Evolutionary conservation across 2,888 invertebrate genomes (phyloP).

Genomic region (Cloeon dipterum): DNA sequence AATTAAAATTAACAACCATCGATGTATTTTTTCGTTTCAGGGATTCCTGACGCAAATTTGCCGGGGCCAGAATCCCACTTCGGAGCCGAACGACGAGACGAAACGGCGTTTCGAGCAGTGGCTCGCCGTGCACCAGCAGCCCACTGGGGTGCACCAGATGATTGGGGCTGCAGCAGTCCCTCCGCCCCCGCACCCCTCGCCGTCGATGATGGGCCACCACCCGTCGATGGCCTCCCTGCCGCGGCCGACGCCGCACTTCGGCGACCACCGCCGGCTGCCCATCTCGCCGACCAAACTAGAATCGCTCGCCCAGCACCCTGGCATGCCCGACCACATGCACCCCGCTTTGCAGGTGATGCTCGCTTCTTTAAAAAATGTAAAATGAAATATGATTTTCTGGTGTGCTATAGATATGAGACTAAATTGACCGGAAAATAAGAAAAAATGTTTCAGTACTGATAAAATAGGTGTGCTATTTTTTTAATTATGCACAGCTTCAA

Average conservation of each 20-base stretch:
- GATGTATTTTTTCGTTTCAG: too few relatives aligned
- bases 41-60: constrained; percentile 57
- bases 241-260: constrained; percentile 36
- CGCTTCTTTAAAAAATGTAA: too few relatives aligned
- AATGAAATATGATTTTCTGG: too few relatives aligned
- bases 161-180: constrained; percentile 7
- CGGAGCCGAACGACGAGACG: constrained; percentile 58
- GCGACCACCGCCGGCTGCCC: constrained; percentile 1
- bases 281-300: constrained; percentile 5
- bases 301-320: not conserved
- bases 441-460: too few relatives aligned
- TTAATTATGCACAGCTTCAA: too few relatives aligned
- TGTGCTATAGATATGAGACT: too few relatives aligned
- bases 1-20: too few relatives aligned
- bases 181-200: constrained; percentile 42
- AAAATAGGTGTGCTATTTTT: too few relatives aligned
- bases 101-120: constrained; percentile 78
- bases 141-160: constrained; percentile 6
- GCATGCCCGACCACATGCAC: constrained; percentile 10
- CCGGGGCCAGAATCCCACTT: constrained; percentile 40
- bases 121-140: constrained; percentile 40
- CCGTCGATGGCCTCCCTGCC: constrained; percentile 23
- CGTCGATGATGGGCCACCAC: constrained; percentile 32
- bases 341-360: constrained; percentile 11
- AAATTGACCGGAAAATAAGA: too few relatives aligned